phyloP scores from a whole-genome alignment of 2,113 vertebrate species.

The Platanista minor region DNA sequence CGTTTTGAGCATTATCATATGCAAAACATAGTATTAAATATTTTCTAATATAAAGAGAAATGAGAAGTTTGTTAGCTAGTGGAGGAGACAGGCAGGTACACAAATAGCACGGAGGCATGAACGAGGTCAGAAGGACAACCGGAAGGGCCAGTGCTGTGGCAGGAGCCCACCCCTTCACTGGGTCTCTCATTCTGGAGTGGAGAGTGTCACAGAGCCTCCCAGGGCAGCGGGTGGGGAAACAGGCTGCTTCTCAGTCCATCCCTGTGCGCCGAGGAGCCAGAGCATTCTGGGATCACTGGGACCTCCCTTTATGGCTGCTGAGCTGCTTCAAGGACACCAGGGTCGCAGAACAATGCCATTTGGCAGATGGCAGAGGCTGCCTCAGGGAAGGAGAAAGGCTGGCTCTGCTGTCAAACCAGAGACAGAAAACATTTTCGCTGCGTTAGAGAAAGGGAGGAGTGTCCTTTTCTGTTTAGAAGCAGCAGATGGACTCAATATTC shows the following conservation, averaged over 20 bases:
- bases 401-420: conserved; percentile 1
- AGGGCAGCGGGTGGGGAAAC: rapidly evolving
- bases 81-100: background rate
- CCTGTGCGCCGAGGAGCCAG: background rate
- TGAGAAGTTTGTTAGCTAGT: background rate
- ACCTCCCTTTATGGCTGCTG: background rate
- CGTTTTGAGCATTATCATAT: background rate
- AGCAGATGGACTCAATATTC: conserved; percentile 18
- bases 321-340: conserved; percentile 44
- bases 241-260: background rate
- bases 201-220: background rate
- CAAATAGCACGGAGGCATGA: background rate
- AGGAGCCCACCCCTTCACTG: rapidly evolving
- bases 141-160: background rate
- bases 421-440: conserved; percentile 16
- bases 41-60: background rate
- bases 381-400: conserved; percentile 33
- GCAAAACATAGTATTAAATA: background rate
- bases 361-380: conserved; percentile 63
- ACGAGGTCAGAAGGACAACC: background rate
- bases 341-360: conserved; percentile 13
- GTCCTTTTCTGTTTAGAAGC: conserved; percentile 15
- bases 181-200: rapidly evolving
- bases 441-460: background rate
- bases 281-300: background rate